Evolutionary conservation across 2,113 vertebrate genomes (phyloP).

Genomic region (Lophochroa leadbeateri): DNA sequence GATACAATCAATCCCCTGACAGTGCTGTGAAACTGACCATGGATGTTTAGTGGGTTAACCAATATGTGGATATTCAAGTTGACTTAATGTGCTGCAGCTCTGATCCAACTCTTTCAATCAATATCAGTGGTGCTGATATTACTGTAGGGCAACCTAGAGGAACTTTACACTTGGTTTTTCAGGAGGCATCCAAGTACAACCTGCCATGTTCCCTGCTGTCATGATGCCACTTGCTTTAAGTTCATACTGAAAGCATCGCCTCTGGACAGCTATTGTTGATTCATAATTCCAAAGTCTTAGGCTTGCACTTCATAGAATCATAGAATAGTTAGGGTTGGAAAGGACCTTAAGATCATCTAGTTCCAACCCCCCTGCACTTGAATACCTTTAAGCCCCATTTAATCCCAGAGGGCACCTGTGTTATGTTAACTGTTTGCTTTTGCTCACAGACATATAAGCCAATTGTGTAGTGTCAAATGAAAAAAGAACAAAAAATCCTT

Average conservation of each 20-base stretch:
- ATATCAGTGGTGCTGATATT: neutral
- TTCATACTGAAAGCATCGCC: neutral
- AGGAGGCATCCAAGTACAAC: neutral
- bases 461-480: neutral
- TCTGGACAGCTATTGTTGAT: neutral
- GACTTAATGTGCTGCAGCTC: neutral
- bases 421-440: neutral
- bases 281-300: neutral
- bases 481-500: neutral
- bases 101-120: neutral
- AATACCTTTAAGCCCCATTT: neutral
- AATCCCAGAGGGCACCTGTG: neutral
- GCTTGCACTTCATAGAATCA: neutral
- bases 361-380: neutral
- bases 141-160: neutral
- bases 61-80: neutral
- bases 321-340: too few species aligned
- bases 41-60: neutral
- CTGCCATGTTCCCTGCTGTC: neutral
- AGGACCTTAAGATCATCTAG: too few species aligned
- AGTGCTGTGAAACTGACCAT: neutral
- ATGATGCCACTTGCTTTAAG: neutral
- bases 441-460: neutral
- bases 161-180: neutral
- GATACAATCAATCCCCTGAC: fast-evolving